Percentiles rank a stretch among this genome's conserved stretches.
phyloP scores from a whole-genome alignment of 1,140 invertebrate species.

The Drosophila repletoides region DNA sequence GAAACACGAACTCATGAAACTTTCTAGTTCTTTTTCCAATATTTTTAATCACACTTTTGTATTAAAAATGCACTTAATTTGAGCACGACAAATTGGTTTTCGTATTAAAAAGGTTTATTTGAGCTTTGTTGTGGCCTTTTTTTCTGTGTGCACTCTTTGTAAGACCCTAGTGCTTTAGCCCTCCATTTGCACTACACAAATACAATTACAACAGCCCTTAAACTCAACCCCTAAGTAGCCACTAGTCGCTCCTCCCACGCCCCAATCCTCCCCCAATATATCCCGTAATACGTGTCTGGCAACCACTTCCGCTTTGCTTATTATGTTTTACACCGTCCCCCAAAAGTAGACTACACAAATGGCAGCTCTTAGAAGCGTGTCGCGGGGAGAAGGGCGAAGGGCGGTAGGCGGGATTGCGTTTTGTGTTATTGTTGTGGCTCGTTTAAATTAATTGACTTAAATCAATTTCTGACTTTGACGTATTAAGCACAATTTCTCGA shows the following conservation, averaged over 20 bases:
- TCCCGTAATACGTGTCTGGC: slow-evolving; percentile 54
- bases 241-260: background rate
- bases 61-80: too few relatives aligned
- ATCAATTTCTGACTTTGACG: slow-evolving; percentile 80
- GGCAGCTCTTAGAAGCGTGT: slow-evolving; percentile 12
- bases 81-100: too few relatives aligned
- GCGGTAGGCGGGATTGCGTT: slow-evolving; percentile 12
- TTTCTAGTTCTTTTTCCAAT: background rate
- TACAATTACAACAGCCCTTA: slow-evolving; percentile 52
- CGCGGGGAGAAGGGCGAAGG: background rate
- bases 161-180: too few relatives aligned
- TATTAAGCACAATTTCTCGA: slow-evolving; percentile 60
- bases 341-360: slow-evolving; percentile 48
- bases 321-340: slow-evolving; percentile 52
- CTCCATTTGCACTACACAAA: slow-evolving; percentile 45
- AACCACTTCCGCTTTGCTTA: slow-evolving; percentile 71
- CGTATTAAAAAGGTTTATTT: too few relatives aligned
- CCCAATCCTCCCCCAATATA: slow-evolving; percentile 4
- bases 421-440: slow-evolving; percentile 50
- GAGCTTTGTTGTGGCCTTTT: too few relatives aligned
- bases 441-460: slow-evolving; percentile 79
- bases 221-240: slow-evolving; percentile 50
- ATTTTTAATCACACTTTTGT: background rate
- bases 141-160: too few relatives aligned
- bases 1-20: too few relatives aligned